Evolutionary conservation across 2,888 invertebrate genomes (phyloP), one percentile per base, ranked within the genome.

Genomic region (Ochropleura plecta): DNA sequence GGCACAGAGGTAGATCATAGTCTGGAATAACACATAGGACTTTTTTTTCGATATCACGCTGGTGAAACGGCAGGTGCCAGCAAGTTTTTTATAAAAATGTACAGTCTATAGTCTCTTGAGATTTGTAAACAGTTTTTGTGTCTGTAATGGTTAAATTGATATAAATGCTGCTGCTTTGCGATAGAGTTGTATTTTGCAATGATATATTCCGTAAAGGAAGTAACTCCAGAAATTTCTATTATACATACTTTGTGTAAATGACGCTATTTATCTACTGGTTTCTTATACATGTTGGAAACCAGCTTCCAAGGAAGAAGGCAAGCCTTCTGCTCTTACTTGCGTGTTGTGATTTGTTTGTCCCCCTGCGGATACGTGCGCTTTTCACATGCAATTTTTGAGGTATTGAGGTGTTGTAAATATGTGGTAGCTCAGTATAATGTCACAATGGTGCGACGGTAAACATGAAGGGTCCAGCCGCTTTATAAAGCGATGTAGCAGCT

Each of bases 341-440:
- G 30, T 10, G 10, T 6, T 71, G 84, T 44, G 55, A 70, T 62
- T 65, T 80, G 68, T 82, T 80, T 80, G 73, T 82, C 53, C 64
- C 83, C 73, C 83, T 46, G 77, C 62, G 83, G 83, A 20, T 66
- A 76, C 83, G 48, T 69, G 82, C 70, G 80, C 83, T 82, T 77
- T 76, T 82, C 66, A 69, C 70, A 64, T 82, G 70, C 67, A 72
- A 72, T 78, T 84, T 83, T 78, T 78, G 70, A 78, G 68, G 48
- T 79, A 77, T 81, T 68, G 73, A 78, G 76, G 83, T 83, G 76
- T 80, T 73, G 82, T 71, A 83, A 82, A 82, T 70, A 83, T 83
- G 80, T 49, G 62, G 49, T 60, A 73, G 83, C 70, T 72, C 76
- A 76, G 68, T 65, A 62, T 82, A 82, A 83, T 83, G 70, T 80